These are phyloP conservation scores for Hyles vespertilio DNA, from an alignment of 1,140 invertebrate genomes.

Conservation along the genomic window DNA sequence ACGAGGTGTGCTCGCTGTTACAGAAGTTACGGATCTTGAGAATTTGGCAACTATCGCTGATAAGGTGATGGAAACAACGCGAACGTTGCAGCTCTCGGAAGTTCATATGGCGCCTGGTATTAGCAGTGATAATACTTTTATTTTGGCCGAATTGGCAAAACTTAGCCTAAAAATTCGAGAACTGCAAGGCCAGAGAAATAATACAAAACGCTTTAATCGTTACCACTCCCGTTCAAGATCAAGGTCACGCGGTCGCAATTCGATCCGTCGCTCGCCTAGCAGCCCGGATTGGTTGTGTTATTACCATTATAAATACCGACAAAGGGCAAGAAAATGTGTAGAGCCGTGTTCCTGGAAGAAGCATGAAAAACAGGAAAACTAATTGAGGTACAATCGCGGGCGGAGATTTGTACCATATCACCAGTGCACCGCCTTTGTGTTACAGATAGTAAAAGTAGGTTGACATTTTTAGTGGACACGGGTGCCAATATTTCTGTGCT, in stretches of 20 bases:
- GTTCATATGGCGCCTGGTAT: background rate
- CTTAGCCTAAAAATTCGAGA: background rate
- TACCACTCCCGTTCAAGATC: background rate
- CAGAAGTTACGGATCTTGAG: constrained; percentile 12
- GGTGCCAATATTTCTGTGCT: constrained; percentile 44
- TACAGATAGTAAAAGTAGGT: constrained; percentile 17
- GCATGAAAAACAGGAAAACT: constrained; percentile 14
- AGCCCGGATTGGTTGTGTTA: constrained; percentile 12
- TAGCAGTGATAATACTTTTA: background rate
- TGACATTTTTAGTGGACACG: constrained; percentile 36
- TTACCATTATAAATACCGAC: constrained; percentile 10
- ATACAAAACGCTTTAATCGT: no score
- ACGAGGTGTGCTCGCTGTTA: constrained; percentile 9
- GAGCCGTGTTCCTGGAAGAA: constrained; percentile 7
- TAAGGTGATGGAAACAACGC: constrained; percentile 9
- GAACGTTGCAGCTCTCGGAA: background rate
- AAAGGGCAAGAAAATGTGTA: constrained; percentile 10
- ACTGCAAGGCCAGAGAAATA: background rate
- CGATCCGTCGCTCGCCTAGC: constrained; percentile 5
- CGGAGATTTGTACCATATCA: background rate
- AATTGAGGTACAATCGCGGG: constrained; percentile 12
- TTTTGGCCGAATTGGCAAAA: constrained; percentile 1
- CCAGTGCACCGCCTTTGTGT: constrained; percentile 25
- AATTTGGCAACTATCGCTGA: constrained; percentile 19
- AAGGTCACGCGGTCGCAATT: background rate